These are phyloP conservation scores for Theropithecus gelada DNA, from an alignment of 2,113 vertebrate genomes.

Conservation along the genomic window DNA sequence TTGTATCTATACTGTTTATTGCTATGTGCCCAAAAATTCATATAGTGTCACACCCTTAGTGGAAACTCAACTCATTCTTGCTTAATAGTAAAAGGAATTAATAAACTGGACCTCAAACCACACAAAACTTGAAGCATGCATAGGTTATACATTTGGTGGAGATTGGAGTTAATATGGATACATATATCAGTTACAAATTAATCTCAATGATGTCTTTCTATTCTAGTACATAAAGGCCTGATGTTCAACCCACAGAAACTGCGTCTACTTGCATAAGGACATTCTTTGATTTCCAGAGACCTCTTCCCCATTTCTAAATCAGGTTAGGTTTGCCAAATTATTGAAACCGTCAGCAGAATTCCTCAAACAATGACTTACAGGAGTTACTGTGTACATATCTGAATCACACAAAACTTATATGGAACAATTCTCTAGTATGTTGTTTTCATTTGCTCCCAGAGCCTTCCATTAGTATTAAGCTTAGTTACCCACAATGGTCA, in stretches of 20 bases:
- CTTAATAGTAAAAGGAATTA: neutral
- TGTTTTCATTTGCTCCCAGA: neutral
- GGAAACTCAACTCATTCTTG: neutral
- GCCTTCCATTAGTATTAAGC: neutral
- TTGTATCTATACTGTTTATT: neutral
- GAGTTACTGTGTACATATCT: neutral
- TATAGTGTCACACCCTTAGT: neutral
- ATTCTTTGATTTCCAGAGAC: neutral
- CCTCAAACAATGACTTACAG: neutral
- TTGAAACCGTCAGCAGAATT: neutral
- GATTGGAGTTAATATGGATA: neutral
- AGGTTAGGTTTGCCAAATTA: neutral
- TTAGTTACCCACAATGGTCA: neutral
- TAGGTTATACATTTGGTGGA: neutral
- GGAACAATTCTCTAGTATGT: neutral
- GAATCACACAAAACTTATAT: rapidly evolving
- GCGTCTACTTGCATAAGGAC: neutral
- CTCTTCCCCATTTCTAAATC: neutral
- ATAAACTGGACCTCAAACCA: neutral
- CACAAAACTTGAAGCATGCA: neutral
- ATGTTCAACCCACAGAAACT: neutral
- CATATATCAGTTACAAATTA: neutral
- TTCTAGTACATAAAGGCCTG: neutral
- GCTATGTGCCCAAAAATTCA: neutral
- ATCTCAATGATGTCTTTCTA: neutral